phyloP scores from a whole-genome alignment of 2,797 vertebrate species.

The Tenualosa thibaudeaui region DNA sequence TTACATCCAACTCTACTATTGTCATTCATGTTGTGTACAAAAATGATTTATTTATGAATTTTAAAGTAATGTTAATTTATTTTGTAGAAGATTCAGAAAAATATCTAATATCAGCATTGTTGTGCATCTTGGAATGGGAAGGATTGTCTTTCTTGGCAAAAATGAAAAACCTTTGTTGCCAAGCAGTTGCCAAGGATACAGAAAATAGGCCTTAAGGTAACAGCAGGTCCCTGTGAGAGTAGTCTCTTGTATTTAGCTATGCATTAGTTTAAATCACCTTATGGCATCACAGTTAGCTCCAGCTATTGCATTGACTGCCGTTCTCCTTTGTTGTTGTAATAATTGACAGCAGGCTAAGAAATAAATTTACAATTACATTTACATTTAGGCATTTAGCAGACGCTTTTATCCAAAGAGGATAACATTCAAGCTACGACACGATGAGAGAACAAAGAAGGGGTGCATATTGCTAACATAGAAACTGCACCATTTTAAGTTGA shows the following conservation, averaged over 20 bases:
- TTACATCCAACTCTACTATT: not conserved
- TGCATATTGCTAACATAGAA: no score
- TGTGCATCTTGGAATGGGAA: no score
- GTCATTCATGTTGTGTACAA: no score
- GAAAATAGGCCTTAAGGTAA: not conserved
- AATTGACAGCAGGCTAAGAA: no score
- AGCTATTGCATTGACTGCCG: not conserved
- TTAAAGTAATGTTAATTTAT: not conserved
- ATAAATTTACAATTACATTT: no score
- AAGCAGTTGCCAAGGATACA: constrained; percentile 9
- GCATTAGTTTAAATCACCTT: not conserved
- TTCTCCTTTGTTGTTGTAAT: not conserved
- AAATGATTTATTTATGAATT: not conserved
- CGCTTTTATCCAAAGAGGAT: no score
- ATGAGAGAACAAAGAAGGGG: no score
- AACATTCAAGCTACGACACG: no score
- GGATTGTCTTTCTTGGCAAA: not conserved
- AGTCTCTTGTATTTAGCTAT: not conserved
- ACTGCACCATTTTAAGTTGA: no score
- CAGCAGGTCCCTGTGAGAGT: not conserved
- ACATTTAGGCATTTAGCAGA: no score
- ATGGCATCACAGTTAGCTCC: not conserved
- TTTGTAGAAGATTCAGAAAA: no score
- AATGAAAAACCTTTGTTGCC: not conserved
- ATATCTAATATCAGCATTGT: no score